Evolutionary conservation across 2,113 vertebrate genomes (phyloP).

Genomic region (Paralichthys olivaceus): DNA sequence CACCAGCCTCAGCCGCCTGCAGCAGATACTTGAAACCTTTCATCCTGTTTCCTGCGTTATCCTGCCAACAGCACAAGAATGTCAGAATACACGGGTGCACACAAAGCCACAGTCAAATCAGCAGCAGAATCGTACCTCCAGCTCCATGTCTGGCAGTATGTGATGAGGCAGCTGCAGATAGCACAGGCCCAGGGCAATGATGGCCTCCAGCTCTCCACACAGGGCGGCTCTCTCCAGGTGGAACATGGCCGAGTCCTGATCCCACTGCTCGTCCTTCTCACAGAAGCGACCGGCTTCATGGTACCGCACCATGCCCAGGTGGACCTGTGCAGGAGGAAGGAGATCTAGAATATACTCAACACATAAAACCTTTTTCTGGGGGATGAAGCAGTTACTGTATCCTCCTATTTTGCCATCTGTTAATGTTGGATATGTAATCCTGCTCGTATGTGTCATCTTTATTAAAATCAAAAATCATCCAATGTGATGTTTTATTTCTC

Average conservation of each 20-base stretch:
- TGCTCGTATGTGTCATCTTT: no score
- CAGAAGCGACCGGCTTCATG: constrained; percentile 95
- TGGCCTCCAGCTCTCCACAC: constrained; percentile 96
- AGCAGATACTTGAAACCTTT: constrained; percentile 92
- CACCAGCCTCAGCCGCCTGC: constrained; percentile 93
- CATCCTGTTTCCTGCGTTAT: constrained; percentile 87
- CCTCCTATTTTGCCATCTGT: no score
- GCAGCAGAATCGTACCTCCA: constrained; percentile 82
- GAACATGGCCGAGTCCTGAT: constrained; percentile 89
- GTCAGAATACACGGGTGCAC: not conserved
- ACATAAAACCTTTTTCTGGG: no score
- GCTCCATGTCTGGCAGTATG: constrained; percentile 87
- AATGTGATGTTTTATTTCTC: constrained; percentile 1
- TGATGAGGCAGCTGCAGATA: constrained; percentile 92
- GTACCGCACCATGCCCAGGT: constrained; percentile 96
- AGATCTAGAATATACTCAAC: not conserved
- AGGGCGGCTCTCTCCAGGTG: constrained; percentile 92
- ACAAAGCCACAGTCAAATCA: not conserved
- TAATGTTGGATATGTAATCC: no score
- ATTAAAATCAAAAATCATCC: no score
- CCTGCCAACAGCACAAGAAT: constrained; percentile 75
- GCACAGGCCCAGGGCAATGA: constrained; percentile 91
- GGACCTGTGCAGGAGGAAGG: constrained; percentile 83
- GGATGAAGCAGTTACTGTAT: no score
- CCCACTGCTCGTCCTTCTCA: constrained; percentile 90